Conservation (phyloP, 2,113 vertebrate genomes). For the Myiopsitta monachus region DNA sequence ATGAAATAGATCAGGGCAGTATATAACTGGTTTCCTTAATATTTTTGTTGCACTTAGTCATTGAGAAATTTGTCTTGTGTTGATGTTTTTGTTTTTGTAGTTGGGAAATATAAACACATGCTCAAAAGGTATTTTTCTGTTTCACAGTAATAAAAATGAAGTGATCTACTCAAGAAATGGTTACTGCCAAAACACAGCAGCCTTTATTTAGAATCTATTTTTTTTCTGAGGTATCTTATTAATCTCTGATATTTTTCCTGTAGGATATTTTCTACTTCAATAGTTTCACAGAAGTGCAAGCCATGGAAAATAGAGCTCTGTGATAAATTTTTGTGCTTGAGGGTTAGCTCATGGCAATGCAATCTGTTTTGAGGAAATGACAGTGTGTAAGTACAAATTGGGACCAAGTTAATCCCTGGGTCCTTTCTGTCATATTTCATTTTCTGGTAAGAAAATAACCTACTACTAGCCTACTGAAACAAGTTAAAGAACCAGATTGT, state of each 20-base stretch:
- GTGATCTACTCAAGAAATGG: background rate
- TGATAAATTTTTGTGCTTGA: background rate
- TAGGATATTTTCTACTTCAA: background rate
- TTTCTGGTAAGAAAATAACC: background rate
- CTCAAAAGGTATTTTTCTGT: background rate
- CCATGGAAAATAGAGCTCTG: background rate
- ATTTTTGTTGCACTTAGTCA: accelerated
- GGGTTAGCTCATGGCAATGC: background rate
- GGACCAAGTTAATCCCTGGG: background rate
- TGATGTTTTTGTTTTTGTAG: background rate
- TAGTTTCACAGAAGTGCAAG: background rate
- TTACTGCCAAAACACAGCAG: background rate
- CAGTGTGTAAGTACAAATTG: background rate
- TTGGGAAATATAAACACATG: background rate
- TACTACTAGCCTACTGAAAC: background rate
- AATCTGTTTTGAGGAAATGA: background rate
- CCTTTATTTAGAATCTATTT: background rate
- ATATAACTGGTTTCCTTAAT: background rate
- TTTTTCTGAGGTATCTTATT: background rate
- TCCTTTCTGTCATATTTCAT: background rate
- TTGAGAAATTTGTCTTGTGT: background rate
- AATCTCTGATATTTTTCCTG: background rate
- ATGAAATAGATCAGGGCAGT: background rate
- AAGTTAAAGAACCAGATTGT: background rate
- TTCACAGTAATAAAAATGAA: background rate